Conservation (phyloP, 1,140 invertebrate genomes). For the Zaprionus capensis region DNA sequence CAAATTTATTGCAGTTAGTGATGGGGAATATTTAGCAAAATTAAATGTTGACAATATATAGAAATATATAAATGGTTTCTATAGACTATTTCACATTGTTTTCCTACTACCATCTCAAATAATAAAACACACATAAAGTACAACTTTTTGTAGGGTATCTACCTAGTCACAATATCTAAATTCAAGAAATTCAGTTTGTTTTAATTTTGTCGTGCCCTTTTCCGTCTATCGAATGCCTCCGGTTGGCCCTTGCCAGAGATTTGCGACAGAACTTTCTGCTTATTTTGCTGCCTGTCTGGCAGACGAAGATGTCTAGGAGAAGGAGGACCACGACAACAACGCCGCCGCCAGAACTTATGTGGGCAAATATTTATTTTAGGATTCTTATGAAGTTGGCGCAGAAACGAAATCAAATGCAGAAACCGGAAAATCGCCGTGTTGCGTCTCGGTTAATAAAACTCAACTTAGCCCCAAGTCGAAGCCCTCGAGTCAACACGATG, state of each 20-base stretch:
- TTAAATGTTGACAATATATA: too few species aligned
- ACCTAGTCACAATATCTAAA: not conserved
- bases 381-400: conserved; percentile 55
- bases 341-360: conserved; percentile 48
- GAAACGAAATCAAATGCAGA: conserved; percentile 39
- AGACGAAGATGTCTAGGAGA: conserved; percentile 25
- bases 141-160: conserved; percentile 1
- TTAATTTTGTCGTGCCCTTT: conserved; percentile 63
- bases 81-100: not conserved
- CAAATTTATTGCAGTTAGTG: too few species aligned
- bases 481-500: conserved; percentile 32
- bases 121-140: not conserved
- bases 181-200: conserved; percentile 7
- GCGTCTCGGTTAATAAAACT: conserved; percentile 46
- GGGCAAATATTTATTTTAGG: conserved; percentile 74
- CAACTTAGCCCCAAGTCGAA: conserved; percentile 32
- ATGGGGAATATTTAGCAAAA: too few species aligned
- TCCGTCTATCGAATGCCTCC: conserved; percentile 36
- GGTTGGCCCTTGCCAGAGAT: conserved; percentile 36
- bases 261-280: conserved; percentile 66
- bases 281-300: conserved; percentile 55
- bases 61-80: too few species aligned
- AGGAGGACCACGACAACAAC: conserved; percentile 20
- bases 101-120: not conserved
- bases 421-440: conserved; percentile 51